phyloP scores from a whole-genome alignment of 1,140 invertebrate species.

The Tetramorium simillimum region DNA sequence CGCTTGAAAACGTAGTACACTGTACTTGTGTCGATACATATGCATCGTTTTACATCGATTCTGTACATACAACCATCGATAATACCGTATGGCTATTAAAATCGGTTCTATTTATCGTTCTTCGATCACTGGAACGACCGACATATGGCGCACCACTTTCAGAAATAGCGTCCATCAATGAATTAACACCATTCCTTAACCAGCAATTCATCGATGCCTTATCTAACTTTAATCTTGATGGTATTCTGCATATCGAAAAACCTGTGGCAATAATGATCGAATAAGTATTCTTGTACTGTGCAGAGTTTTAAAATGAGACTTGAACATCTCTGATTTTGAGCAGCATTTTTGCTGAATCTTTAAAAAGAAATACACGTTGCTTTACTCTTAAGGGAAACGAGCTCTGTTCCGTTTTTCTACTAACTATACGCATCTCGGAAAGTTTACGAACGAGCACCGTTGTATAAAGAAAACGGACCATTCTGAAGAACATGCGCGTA shows the following conservation, averaged over 20 bases:
- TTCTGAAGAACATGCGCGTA: slow-evolving; percentile 14
- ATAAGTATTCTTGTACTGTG: neutral
- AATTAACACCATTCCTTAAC: neutral
- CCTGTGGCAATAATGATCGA: neutral
- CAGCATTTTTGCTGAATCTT: neutral
- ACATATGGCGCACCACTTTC: neutral
- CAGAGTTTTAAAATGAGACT: neutral
- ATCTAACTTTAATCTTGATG: neutral
- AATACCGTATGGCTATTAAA: slow-evolving; percentile 29
- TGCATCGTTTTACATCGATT: neutral
- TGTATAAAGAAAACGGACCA: slow-evolving; percentile 2
- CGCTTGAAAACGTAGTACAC: neutral
- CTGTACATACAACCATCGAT: neutral
- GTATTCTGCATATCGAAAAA: neutral
- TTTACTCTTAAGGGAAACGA: neutral
- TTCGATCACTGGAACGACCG: neutral
- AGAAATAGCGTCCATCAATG: neutral
- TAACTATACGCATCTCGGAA: slow-evolving; percentile 10
- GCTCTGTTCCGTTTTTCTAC: neutral
- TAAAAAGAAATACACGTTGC: slow-evolving; percentile 8
- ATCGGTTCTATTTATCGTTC: slow-evolving; percentile 22
- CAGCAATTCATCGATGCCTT: neutral
- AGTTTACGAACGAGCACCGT: slow-evolving; percentile 26
- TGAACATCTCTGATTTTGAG: neutral
- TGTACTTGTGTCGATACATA: neutral